phyloP scores from a whole-genome alignment of 2,888 invertebrate genomes.

The Eupithecia exiguata region DNA sequence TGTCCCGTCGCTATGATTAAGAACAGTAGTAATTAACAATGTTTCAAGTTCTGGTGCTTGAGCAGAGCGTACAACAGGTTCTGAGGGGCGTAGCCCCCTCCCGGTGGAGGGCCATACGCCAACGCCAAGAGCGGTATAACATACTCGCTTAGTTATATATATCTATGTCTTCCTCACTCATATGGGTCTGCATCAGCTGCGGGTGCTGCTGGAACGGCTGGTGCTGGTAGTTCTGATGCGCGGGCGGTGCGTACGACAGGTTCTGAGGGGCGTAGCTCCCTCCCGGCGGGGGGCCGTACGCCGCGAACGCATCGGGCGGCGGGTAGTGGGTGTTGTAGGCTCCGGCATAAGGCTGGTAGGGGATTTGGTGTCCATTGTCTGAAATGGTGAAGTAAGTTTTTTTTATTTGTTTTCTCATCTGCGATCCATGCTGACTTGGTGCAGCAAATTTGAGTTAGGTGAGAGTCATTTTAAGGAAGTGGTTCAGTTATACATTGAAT shows the following conservation, averaged over 20 bases:
- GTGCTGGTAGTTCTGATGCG: constrained; percentile 81
- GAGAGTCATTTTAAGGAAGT: too few relatives aligned
- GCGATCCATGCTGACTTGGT: too few relatives aligned
- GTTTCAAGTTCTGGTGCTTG: constrained; percentile 64
- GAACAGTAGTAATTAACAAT: too few relatives aligned
- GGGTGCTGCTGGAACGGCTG: constrained; percentile 80
- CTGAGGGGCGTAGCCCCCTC: constrained; percentile 78
- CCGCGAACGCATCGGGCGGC: constrained; percentile 79
- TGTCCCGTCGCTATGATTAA: too few relatives aligned
- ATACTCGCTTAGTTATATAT: not conserved
- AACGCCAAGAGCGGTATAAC: too few relatives aligned
- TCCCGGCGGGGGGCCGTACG: constrained; percentile 78
- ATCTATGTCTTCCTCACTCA: constrained; percentile 58
- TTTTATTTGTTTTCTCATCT: not conserved
- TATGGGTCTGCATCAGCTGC: constrained; percentile 78
- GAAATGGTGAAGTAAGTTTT: constrained; percentile 29
- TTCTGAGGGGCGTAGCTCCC: constrained; percentile 80
- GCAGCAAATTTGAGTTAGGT: too few relatives aligned
- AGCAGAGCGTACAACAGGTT: constrained; percentile 80
- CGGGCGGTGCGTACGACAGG: constrained; percentile 79
- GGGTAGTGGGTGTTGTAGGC: constrained; percentile 82
- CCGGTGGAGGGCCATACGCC: constrained; percentile 78
- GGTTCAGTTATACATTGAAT: too few relatives aligned
- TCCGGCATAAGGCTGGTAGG: constrained; percentile 79
- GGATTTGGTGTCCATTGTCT: constrained; percentile 83